Evolutionary conservation across 1,140 invertebrate genomes (phyloP).

Genomic region (Rhopalosiphum maidis): DNA sequence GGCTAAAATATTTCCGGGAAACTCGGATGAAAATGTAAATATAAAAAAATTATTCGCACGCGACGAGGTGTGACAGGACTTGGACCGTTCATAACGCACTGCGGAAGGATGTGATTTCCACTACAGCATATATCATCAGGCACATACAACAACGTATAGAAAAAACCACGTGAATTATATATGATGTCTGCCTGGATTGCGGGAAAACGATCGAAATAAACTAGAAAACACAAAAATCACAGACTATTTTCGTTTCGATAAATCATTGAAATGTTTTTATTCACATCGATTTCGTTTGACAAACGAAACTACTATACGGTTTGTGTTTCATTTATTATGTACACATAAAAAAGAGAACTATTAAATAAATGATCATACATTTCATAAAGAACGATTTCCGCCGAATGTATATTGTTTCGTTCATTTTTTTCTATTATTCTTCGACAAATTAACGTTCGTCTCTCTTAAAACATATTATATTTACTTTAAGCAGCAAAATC

Average conservation of each 20-base stretch:
- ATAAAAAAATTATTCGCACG: background rate
- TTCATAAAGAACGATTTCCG: constrained; percentile 8
- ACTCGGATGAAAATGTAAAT: background rate
- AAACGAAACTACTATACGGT: background rate
- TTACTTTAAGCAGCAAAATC: background rate
- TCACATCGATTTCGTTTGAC: background rate
- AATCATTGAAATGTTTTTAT: background rate
- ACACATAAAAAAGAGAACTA: background rate
- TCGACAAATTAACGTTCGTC: background rate
- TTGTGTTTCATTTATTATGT: background rate
- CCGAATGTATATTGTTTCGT: background rate
- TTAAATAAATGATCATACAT: background rate
- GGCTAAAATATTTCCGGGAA: background rate
- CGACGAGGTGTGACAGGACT: background rate
- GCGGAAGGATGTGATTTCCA: constrained; percentile 34
- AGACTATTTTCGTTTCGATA: constrained; percentile 16
- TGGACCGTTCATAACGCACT: background rate
- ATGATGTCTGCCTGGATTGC: background rate
- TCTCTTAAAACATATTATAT: background rate
- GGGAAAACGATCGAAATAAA: background rate
- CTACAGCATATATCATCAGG: background rate
- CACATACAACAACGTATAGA: background rate
- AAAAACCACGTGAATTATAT: background rate
- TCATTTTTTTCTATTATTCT: background rate
- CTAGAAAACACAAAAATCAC: background rate